phyloP scores from a whole-genome alignment of 2,797 vertebrate species.

The Pitangus sulphuratus region DNA sequence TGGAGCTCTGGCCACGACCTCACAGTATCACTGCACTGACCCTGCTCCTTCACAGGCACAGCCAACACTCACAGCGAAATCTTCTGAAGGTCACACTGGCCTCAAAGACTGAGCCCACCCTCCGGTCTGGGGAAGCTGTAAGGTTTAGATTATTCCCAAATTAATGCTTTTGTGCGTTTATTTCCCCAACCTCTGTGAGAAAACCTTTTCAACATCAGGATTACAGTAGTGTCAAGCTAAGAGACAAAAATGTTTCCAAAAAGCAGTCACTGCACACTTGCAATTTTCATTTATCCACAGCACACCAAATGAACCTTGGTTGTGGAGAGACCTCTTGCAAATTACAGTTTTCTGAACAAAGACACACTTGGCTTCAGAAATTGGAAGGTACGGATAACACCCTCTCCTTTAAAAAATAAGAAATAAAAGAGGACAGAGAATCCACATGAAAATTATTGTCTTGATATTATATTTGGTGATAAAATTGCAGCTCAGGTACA shows the following conservation, averaged over 20 bases:
- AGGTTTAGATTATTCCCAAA: not conserved
- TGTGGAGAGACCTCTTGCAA: not conserved
- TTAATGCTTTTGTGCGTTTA: not conserved
- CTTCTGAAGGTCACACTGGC: not conserved
- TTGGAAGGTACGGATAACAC: not conserved
- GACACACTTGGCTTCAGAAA: not conserved
- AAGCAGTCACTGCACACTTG: not conserved
- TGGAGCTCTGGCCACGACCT: not conserved
- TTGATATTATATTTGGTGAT: not conserved
- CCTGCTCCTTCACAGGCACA: not conserved
- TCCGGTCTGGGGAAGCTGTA: not conserved
- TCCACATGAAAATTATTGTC: not conserved
- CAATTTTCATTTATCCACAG: not conserved
- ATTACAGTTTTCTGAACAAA: not conserved
- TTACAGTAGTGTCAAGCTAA: not conserved
- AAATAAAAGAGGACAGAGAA: not conserved
- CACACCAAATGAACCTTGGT: not conserved
- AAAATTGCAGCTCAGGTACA: not conserved
- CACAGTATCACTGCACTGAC: not conserved
- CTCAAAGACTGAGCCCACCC: not conserved
- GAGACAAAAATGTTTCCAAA: not conserved
- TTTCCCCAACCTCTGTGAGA: not conserved
- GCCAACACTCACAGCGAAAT: accelerated
- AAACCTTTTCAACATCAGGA: not conserved
- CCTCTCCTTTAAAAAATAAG: not conserved